Evolutionary conservation across 2,888 invertebrate genomes (phyloP), one percentile per base, ranked within the genome.

Genomic region (Mystacides longicornis): DNA sequence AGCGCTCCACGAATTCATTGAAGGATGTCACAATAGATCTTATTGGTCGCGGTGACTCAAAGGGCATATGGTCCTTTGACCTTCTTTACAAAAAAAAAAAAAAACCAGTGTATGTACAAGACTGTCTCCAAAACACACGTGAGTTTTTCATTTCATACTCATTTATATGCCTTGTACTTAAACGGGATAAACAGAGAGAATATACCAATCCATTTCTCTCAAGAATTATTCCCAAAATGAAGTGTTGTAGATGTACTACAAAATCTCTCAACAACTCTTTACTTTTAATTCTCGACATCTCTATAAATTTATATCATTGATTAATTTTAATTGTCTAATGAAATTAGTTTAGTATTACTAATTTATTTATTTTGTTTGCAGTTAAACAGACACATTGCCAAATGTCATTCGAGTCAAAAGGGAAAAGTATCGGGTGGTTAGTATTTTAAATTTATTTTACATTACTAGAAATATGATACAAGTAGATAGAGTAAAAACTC

Each of bases 71-170:
- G n/a, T n/a, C n/a, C n/a, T n/a, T n/a, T n/a, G n/a, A n/a, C n/a
- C n/a, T n/a, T n/a, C n/a, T n/a, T n/a, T n/a, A n/a, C n/a, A n/a
- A n/a, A n/a, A n/a, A n/a, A n/a, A n/a, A n/a, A n/a, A n/a, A n/a
- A n/a, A n/a, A 72, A 73, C 3, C 62, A 70, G 0, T 75, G 75
- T 49, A 73, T 73, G 0, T 73, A 63, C 67, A 56, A 70, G 1
- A 73, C 65, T 0, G 47, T 62, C 59, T 64, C 69, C 0, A 73
- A 72, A 58, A 51, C 65, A 2, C 72, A 72, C 72, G 74, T 73
- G 57, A 9, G 33, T 46, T 20, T 20, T 19, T 5, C 9, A 14
- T 31, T 43, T 14, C 16, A 43, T 43, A 27, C 11, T 27, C 27
- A 7, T 27, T n/a, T n/a, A n/a, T n/a, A n/a, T n/a, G n/a, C n/a